These are phyloP conservation scores for Entomobrya proxima DNA, from an alignment of 2,888 invertebrate species.

Conservation along the genomic window DNA sequence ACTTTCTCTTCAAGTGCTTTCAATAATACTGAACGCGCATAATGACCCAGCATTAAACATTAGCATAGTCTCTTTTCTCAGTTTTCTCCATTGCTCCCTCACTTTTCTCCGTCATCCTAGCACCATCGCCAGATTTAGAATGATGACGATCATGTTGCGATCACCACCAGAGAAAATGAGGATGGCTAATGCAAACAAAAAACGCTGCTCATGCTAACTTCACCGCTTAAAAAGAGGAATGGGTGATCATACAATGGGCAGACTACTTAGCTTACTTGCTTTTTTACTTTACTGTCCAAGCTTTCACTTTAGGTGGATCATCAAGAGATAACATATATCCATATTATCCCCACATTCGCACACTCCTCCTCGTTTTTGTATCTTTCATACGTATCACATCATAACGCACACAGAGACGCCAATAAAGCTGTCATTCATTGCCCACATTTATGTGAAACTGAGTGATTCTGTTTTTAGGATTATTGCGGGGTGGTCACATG, in stretches of 20 bases:
- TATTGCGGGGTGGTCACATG: too few species aligned
- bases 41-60: constrained; percentile 3
- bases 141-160: constrained; percentile 1
- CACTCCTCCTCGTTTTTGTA: neutral
- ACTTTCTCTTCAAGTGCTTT: neutral
- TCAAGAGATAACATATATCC: constrained; percentile 10
- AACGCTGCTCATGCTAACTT: neutral
- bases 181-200: neutral
- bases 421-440: constrained; percentile 1
- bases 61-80: too few species aligned
- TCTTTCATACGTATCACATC: neutral
- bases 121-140: neutral
- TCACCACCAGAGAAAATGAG: constrained; percentile 3
- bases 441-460: too few species aligned
- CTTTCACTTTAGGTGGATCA: constrained; percentile 23
- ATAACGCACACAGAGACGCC: neutral
- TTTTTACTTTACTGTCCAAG: neutral
- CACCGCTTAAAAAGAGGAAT: neutral
- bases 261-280: neutral
- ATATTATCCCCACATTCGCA: neutral
- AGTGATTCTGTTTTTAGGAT: too few species aligned
- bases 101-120: neutral
- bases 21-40: neutral
- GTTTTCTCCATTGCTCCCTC: neutral
- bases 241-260: neutral